Evolutionary conservation across 2,888 invertebrate genomes (phyloP), one percentile per base, ranked within the genome.

Genomic region (Melanchra persicariae): DNA sequence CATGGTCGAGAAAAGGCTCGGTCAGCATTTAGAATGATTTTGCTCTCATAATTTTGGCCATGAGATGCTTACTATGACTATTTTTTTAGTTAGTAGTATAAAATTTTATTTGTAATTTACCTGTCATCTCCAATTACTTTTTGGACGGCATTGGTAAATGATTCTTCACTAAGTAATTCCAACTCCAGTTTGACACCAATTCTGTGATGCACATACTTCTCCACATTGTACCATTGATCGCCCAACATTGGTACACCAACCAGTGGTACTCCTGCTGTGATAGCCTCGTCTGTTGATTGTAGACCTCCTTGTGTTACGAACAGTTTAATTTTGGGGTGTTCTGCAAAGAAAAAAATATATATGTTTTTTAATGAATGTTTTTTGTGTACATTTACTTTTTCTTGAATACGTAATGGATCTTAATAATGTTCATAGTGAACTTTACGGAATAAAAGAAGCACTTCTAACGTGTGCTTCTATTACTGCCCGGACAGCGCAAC

Each of bases 281-380:
- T 92, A 0, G 95, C 90, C 84, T 96, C 96, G 61, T 95, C 95
- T 5, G 94, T 91, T 0, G 96, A 96, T 74, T 96, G 95, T 6
- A 95, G 73, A 1, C 96, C 96, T 59, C 93, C 93, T 91, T 96
- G 96, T 0, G 94, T 95, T 49, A 96, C 91, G 59, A 96, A 96
- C 0, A 94, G 73, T 76, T 96, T 96, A 0, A 96, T 71, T 64
- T 96, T 96, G 4, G 73, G 70, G 8, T 73, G 73, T 24, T n/a
- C 73, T 73, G 64, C 3, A 60, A 65, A 8, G 1, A 1, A 45
- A 45, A 45, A 40, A 1, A 12, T 12, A 12, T 3, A 12, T 8
- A 37, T 37, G 37, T 37, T 37, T 1, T 37, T 10, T 37, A 37
- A 37, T 1, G 37, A 37, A 1, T 37, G 37, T 10, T 10, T 37